phyloP scores from a whole-genome alignment of 2,888 invertebrate genomes.

The Chloromyia formosa region DNA sequence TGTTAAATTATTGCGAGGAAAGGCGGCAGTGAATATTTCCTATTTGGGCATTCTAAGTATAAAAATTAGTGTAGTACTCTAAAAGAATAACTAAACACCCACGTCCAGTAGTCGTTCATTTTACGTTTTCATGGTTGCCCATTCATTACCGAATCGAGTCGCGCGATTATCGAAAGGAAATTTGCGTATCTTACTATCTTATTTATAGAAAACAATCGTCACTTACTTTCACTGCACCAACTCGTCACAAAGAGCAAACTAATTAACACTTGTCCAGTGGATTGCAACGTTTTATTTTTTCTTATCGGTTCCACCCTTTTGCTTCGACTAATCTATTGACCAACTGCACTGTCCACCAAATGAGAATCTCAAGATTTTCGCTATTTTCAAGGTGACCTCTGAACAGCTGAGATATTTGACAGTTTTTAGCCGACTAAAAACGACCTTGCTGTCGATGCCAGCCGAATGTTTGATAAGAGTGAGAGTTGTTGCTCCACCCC shows the following conservation, averaged over 20 bases:
- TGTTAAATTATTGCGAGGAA: too few relatives aligned
- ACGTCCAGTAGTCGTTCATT: too few relatives aligned
- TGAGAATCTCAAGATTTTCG: conserved; percentile 27
- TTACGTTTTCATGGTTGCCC: too few relatives aligned
- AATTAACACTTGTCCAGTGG: background rate
- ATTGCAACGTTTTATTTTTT: background rate
- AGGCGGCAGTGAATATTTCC: too few relatives aligned
- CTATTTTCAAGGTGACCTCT: conserved; percentile 40
- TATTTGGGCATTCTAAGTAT: too few relatives aligned
- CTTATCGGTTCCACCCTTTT: conserved; percentile 10
- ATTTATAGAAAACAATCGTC: background rate
- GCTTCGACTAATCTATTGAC: background rate
- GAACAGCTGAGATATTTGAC: conserved; percentile 37
- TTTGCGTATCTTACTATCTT: too few relatives aligned
- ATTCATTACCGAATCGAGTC: too few relatives aligned
- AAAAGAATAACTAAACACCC: too few relatives aligned
- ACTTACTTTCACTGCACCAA: conserved; percentile 29
- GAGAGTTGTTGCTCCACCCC: conserved; percentile 13
- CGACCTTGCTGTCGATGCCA: conserved; percentile 31
- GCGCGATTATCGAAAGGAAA: too few relatives aligned
- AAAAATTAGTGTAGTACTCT: too few relatives aligned
- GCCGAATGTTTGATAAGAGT: conserved; percentile 13
- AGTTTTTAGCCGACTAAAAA: conserved; percentile 15
- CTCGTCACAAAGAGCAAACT: background rate
- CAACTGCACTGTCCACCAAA: background rate